Conservation (phyloP, 1,140 invertebrate genomes). For the Penaeus japonicus region DNA sequence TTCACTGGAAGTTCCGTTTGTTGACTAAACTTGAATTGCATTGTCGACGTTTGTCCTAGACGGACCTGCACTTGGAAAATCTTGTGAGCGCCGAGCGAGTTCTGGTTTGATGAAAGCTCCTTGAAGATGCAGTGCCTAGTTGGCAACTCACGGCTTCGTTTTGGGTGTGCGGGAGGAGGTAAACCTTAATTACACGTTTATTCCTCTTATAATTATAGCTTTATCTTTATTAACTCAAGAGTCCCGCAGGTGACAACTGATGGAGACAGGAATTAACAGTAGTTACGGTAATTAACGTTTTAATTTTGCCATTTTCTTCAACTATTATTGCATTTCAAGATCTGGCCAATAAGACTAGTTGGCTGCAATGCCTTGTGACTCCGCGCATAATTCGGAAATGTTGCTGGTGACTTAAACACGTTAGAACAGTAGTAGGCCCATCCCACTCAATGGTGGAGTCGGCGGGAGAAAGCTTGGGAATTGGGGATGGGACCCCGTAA, state of each 20-base stretch:
- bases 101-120: neutral
- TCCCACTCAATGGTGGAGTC: neutral
- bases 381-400: no score
- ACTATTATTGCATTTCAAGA: no score
- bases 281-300: slow-evolving; percentile 34
- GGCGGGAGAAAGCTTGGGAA: neutral
- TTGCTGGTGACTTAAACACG: no score
- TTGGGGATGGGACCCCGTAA: neutral
- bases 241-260: slow-evolving; percentile 48
- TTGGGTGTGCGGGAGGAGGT: slow-evolving; percentile 2
- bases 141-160: neutral
- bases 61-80: no score
- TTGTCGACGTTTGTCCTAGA: no score
- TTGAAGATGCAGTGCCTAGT: neutral
- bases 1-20: no score
- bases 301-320: neutral
- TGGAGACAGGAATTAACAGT: slow-evolving; percentile 35
- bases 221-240: slow-evolving; percentile 47
- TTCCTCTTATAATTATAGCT: slow-evolving; percentile 46
- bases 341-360: no score
- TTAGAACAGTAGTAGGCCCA: no score
- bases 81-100: neutral
- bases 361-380: no score
- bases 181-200: slow-evolving; percentile 40
- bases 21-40: no score